Base-by-base conservation (phyloP, 2,888 invertebrate genomes). In the Rhorus exstirpatorius region DNA sequence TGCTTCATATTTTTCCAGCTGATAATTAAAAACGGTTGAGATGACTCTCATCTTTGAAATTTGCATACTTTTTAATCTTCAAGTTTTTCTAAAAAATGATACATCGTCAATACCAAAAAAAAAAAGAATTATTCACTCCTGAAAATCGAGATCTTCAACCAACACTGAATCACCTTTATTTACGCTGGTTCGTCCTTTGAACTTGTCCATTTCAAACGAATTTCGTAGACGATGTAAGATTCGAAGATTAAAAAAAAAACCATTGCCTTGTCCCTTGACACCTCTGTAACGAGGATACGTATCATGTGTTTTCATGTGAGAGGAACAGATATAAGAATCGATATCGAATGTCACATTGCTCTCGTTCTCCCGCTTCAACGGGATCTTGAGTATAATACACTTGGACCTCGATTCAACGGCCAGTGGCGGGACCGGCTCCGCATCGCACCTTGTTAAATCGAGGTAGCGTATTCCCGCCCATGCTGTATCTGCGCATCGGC, bases 321-420 rank as follows among this genome's bases (percentile, higher is more conserved):
- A 61, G 38, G 77, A 67, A 72, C 77, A 77, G 77, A 81, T 77
- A 72, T 21, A 61, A 55, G 72, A 44, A 41, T 65, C 49, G 51
- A 17, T 77, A 81, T 81, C 81, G 81, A 74, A 77, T 81, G 61
- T 77, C 81, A 72, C 55, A 77, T 67, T 44, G 24, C 44, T 67
- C 79, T 60, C 72, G 72, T 74, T 78, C 49, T 65, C 77, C 61
- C 46, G 63, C 67, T 77, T 77, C 61, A 46, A 77, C 38, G 10
- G 10, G 35, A 49, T 26, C 24, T 61, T 26, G 17, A 10, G 49
- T 17, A 68, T 61, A 61, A 61, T 38, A 51, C 26, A 6, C 31
- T 2, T 3, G n/a, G n/a, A n/a, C n/a, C n/a, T n/a, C n/a, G n/a
- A n/a, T n/a, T n/a, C n/a, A n/a, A n/a, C n/a, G n/a, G n/a, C n/a